phyloP scores from a whole-genome alignment of 2,113 vertebrate genomes.

The Cryptotis parvus region DNA sequence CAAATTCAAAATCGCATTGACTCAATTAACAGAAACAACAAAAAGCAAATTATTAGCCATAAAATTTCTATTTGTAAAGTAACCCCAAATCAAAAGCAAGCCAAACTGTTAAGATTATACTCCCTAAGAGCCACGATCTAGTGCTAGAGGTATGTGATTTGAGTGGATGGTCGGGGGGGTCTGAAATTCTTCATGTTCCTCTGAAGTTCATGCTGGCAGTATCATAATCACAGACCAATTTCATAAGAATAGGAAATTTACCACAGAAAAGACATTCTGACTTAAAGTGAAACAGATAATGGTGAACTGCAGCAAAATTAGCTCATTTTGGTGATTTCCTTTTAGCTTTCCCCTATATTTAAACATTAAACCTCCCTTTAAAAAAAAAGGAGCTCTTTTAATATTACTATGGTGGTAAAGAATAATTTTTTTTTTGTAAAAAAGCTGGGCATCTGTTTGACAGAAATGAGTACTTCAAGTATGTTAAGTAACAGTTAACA shows the following conservation, averaged over 20 bases:
- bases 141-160: not conserved
- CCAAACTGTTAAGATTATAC: not conserved
- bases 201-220: constrained; percentile 13
- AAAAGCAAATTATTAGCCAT: not conserved
- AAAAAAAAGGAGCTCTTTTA: not conserved
- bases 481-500: constrained; percentile 78
- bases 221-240: not conserved
- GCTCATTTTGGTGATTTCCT: constrained; percentile 1
- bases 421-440: constrained; percentile 68
- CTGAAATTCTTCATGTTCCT: not conserved
- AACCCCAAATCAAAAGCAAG: constrained; percentile 27
- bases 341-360: constrained; percentile 34
- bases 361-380: constrained; percentile 1
- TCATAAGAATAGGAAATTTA: not conserved
- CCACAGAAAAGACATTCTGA: constrained; percentile 31
- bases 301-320: not conserved
- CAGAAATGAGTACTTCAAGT: constrained; percentile 86
- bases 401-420: constrained; percentile 44
- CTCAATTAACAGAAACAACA: constrained; percentile 35
- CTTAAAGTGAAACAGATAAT: not conserved
- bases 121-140: not conserved
- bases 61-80: not conserved
- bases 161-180: not conserved
- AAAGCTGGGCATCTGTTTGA: constrained; percentile 82
- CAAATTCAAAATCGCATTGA: constrained; percentile 46